Base-by-base conservation (phyloP, 2,113 vertebrate species). In the Cryptomyrus ogoouensis region DNA sequence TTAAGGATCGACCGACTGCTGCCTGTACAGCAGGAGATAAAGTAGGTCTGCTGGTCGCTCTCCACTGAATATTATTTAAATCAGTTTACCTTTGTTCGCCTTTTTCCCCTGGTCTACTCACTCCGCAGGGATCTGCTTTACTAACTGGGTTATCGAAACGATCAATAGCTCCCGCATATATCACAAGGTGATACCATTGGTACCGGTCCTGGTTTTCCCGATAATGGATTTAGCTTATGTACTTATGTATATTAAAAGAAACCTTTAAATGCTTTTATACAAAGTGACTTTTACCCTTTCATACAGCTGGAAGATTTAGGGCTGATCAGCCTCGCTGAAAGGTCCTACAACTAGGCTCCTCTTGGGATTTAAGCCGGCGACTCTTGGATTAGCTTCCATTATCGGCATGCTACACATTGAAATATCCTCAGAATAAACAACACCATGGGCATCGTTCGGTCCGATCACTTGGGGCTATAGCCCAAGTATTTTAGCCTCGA, bases 211-310 rank as follows among this genome's bases (percentile, higher is more conserved):
- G 74, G 74, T 39, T 80, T 39, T 42, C 35, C 35, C 15, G 5
- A 19, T 80, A 80, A 80, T 80, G 74, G 31, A 42, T 80, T 6
- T 80, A 42, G 74, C 15, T 42, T 80, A 80, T 31, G 62, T 70
- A 70, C 62, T 80, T 80, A 80, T 80, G 74, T 80, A 19, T 80
- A 80, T 80, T 80, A 39, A 31, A 70, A 39, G 74, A 80, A 80
- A 80, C 35, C 31, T 80, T 42, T 80, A 42, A 35, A 70, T 31
- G n/a, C 62, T 70, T 70, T 80, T 80, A 80, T 80, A 35, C 74
- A 80, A 80, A 80, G 74, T 80, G 74, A 80, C 74, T 80, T 80
- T 31, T 13, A 27, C 62, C 62, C 62, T 70, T 80, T 80, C 74
- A 7, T 80, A 42, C 5, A 19, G 35, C 35, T 39, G 35, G 74